Conservation (phyloP, 2,888 invertebrate species). For the Neocrepidodera transversa region DNA sequence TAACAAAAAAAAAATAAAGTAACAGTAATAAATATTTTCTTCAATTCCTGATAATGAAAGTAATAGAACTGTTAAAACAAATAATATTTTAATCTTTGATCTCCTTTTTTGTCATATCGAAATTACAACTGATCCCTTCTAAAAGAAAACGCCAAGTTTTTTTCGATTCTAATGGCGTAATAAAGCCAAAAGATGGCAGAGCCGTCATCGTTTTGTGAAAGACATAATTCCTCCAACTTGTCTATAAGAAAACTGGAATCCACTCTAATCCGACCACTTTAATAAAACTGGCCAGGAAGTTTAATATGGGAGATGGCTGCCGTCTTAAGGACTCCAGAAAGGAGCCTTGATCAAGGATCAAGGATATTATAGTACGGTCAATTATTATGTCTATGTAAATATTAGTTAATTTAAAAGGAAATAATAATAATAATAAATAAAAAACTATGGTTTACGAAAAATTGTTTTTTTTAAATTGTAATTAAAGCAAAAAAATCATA, state of each 20-base stretch:
- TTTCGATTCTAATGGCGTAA: constrained; percentile 29
- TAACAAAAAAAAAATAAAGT: too few species aligned
- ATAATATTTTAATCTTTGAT: too few species aligned
- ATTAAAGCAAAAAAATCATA: too few species aligned
- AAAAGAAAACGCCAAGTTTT: constrained; percentile 19
- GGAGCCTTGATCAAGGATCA: constrained; percentile 33
- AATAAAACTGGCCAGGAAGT: constrained; percentile 46
- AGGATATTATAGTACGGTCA: constrained; percentile 32
- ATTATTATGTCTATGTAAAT: too few species aligned
- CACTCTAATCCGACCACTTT: constrained; percentile 46
- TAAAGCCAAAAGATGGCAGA: constrained; percentile 25
- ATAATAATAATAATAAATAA: too few species aligned
- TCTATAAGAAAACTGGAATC: constrained; percentile 33
- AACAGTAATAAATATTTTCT: too few species aligned
- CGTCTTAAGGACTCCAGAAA: constrained; percentile 39
- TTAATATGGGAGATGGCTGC: constrained; percentile 40
- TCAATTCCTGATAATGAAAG: too few species aligned
- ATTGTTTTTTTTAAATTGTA: too few species aligned
- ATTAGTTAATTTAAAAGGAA: too few species aligned
- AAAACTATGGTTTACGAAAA: too few species aligned
- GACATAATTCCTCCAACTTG: constrained; percentile 33
- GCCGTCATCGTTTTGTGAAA: constrained; percentile 26
- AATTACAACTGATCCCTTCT: neutral
- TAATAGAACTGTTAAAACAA: too few species aligned
- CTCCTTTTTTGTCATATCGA: neutral